Conservation (phyloP, 2,888 invertebrate species). For the Xestoiulus laeticollis region DNA sequence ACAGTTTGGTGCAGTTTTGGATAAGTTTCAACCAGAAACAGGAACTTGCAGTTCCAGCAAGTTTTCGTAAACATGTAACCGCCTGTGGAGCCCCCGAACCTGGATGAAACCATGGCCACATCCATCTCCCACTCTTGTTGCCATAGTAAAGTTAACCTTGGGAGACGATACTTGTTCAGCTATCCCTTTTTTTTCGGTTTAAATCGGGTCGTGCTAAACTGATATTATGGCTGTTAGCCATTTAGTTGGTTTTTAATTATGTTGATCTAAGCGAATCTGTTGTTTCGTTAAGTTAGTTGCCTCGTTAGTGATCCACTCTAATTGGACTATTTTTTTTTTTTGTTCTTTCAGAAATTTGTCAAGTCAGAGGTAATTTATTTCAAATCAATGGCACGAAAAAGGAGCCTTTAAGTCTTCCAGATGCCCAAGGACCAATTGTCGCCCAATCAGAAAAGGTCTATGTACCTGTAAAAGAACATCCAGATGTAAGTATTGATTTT, state of each 20-base stretch:
- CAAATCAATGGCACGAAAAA: conserved; percentile 98
- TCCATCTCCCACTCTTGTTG: too few species aligned
- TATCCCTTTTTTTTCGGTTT: not conserved
- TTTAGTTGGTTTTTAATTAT: not conserved
- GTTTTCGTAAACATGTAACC: not conserved
- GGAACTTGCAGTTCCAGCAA: not conserved
- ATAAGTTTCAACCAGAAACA: conserved; percentile 9
- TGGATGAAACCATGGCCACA: not conserved
- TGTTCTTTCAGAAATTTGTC: not conserved
- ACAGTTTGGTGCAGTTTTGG: not conserved
- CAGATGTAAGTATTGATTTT: conserved; percentile 85
- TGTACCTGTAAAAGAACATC: conserved; percentile 99
- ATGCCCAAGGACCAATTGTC: conserved; percentile 87
- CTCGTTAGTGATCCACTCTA: not conserved
- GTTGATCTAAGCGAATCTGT: conserved; percentile 1
- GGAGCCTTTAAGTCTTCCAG: conserved; percentile 90
- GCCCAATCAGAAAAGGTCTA: conserved; percentile 99
- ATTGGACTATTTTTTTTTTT: not conserved
- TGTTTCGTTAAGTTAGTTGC: not conserved
- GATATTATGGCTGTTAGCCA: not conserved
- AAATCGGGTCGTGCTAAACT: conserved; percentile 9
- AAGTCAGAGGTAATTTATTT: conserved; percentile 85
- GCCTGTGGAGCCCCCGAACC: not conserved
- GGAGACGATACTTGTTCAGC: not conserved
- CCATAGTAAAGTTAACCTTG: not conserved